phyloP scores from a whole-genome alignment of 2,888 invertebrate genomes.

The Caenorhabditis imperialis region DNA sequence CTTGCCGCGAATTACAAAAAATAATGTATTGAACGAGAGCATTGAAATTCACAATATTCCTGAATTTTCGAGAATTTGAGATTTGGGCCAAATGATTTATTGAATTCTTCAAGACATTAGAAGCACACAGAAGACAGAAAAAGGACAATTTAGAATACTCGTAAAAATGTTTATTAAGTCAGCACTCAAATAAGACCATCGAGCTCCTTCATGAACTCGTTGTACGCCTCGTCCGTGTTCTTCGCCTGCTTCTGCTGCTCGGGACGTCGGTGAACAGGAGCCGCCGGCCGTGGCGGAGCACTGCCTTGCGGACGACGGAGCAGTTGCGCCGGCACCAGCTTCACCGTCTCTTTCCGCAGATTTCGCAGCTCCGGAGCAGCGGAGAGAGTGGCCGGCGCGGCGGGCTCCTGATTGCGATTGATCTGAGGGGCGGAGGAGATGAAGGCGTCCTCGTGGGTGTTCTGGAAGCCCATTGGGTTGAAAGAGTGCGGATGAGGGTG shows the following conservation, averaged over 20 bases:
- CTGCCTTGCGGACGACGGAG: slow-evolving; percentile 81
- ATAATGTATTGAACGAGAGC: too few relatives aligned
- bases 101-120: neutral
- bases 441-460: slow-evolving; percentile 39
- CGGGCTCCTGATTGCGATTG: slow-evolving; percentile 17
- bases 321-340: slow-evolving; percentile 84
- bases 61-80: too few relatives aligned
- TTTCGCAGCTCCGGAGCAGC: slow-evolving; percentile 93
- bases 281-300: slow-evolving; percentile 7
- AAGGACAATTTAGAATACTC: slow-evolving; percentile 6
- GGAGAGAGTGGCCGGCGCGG: slow-evolving; percentile 78
- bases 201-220: slow-evolving; percentile 99
- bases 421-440: slow-evolving; percentile 61
- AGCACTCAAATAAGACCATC: slow-evolving; percentile 88
- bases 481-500: slow-evolving; percentile 20
- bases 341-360: slow-evolving; percentile 86
- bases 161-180: slow-evolving; percentile 1
- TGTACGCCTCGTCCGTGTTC: slow-evolving; percentile 95
- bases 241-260: slow-evolving; percentile 65
- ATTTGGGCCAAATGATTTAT: neutral
- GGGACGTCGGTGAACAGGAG: slow-evolving; percentile 27
- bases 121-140: neutral
- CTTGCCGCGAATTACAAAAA: neutral
- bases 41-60: too few relatives aligned
- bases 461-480: slow-evolving; percentile 61